These are phyloP conservation scores for Enteromius fasciolatus DNA, from an alignment of 2,797 vertebrate genomes.

Conservation along the genomic window DNA sequence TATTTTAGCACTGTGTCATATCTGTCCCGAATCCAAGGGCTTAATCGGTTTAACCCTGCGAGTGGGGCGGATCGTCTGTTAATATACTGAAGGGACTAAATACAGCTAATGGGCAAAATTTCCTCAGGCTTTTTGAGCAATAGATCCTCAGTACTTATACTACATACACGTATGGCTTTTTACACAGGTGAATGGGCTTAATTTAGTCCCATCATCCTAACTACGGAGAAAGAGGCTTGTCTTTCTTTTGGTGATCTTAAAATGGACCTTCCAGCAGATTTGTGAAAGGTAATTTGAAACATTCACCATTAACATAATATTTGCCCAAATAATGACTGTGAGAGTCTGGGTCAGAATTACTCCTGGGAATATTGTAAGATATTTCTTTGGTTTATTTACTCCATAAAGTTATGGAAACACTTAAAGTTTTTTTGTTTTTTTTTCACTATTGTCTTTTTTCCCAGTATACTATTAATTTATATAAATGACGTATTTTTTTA, in stretches of 20 bases:
- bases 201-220: slow-evolving; percentile 42
- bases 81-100: slow-evolving; percentile 64
- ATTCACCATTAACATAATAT: slow-evolving; percentile 8
- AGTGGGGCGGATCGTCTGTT: slow-evolving; percentile 75
- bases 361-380: slow-evolving; percentile 1
- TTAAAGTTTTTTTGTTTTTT: not conserved
- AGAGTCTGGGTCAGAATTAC: slow-evolving; percentile 14
- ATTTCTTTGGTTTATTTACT: slow-evolving; percentile 10
- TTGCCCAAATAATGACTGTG: not conserved
- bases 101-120: slow-evolving; percentile 58
- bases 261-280: slow-evolving; percentile 33
- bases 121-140: slow-evolving; percentile 49
- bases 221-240: slow-evolving; percentile 20
- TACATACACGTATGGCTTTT: slow-evolving; percentile 27
- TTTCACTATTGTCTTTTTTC: not conserved
- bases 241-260: slow-evolving; percentile 40
- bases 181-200: slow-evolving; percentile 8
- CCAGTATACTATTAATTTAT: not conserved
- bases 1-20: slow-evolving; percentile 77
- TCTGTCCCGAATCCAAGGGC: slow-evolving; percentile 73
- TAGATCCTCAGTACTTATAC: not conserved
- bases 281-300: slow-evolving; percentile 25
- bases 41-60: slow-evolving; percentile 80
- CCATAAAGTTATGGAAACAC: not conserved
- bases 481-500: slow-evolving; percentile 1